phyloP scores from a whole-genome alignment of 1,140 invertebrate species.

The Drosophila ercepeae region DNA sequence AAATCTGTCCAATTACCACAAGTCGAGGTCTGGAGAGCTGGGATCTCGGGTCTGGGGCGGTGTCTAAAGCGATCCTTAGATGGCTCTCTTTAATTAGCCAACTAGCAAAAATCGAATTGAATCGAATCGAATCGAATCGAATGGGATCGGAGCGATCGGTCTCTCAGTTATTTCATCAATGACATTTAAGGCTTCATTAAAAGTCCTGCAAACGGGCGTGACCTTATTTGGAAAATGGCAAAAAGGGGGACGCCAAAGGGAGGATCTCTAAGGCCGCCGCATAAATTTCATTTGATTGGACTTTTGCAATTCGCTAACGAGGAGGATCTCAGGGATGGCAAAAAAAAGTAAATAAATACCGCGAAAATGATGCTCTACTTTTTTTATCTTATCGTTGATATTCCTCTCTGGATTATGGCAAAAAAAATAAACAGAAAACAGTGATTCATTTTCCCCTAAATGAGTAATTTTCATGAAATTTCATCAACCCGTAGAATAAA shows the following conservation, averaged over 20 bases:
- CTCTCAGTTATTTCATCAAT: slow-evolving; percentile 77
- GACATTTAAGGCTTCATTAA: slow-evolving; percentile 83
- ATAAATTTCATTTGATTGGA: slow-evolving; percentile 78
- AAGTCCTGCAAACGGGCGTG: slow-evolving; percentile 75
- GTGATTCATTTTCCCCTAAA: neutral
- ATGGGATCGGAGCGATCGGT: slow-evolving; percentile 21
- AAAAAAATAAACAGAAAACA: neutral
- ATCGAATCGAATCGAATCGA: slow-evolving; percentile 15
- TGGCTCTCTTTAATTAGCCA: slow-evolving; percentile 76
- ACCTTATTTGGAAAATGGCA: slow-evolving; percentile 61
- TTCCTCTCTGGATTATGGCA: neutral
- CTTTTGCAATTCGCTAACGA: slow-evolving; percentile 53
- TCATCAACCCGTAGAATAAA: neutral
- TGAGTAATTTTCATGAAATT: neutral
- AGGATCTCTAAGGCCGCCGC: slow-evolving; percentile 65
- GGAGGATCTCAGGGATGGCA: slow-evolving; percentile 52
- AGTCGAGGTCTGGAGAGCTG: no score
- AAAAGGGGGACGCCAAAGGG: slow-evolving; percentile 9
- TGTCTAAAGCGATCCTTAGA: slow-evolving; percentile 45
- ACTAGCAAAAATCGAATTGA: slow-evolving; percentile 28
- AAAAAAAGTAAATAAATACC: neutral
- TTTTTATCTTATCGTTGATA: neutral
- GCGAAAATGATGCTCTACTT: neutral
- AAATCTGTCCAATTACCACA: slow-evolving; percentile 67
- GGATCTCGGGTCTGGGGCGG: neutral